Percentiles rank a stretch among this genome's conserved stretches.
These are phyloP conservation scores for Escarpia spicata DNA, from an alignment of 2,888 invertebrate species.

Conservation along the genomic window DNA sequence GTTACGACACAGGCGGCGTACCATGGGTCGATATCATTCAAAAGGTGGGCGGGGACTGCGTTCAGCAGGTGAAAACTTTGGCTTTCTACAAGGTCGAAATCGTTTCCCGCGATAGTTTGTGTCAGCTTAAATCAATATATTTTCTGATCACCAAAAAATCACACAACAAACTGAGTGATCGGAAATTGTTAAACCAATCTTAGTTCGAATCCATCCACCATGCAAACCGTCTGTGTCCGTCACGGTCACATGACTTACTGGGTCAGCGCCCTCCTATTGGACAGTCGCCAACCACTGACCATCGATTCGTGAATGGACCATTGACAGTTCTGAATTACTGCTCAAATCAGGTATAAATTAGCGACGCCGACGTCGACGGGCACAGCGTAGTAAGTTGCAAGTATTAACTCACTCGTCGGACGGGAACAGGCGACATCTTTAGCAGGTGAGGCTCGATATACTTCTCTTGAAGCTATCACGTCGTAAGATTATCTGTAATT, in stretches of 20 bases:
- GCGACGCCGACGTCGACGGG: background rate
- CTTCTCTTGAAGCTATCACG: background rate
- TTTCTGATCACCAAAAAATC: background rate
- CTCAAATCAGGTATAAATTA: background rate
- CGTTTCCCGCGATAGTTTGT: background rate
- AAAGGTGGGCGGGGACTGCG: background rate
- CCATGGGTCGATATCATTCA: background rate
- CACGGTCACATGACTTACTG: background rate
- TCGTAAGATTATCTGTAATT: background rate
- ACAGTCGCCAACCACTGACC: background rate
- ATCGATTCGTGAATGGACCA: background rate
- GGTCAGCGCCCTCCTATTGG: background rate
- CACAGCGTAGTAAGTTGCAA: background rate
- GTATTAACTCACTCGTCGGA: background rate
- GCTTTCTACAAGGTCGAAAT: background rate
- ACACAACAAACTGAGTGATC: background rate
- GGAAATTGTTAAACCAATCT: background rate
- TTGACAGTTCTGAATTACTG: background rate
- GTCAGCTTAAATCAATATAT: background rate
- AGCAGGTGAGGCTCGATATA: background rate
- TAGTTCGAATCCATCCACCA: background rate
- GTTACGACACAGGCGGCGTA: background rate
- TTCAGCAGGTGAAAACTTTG: background rate
- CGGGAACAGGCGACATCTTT: background rate
- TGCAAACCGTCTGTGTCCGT: background rate